Percentiles rank a stretch among this genome's conserved stretches.
Conservation (phyloP, 1,140 invertebrate species). For the Thaumetopoea pityocampa region DNA sequence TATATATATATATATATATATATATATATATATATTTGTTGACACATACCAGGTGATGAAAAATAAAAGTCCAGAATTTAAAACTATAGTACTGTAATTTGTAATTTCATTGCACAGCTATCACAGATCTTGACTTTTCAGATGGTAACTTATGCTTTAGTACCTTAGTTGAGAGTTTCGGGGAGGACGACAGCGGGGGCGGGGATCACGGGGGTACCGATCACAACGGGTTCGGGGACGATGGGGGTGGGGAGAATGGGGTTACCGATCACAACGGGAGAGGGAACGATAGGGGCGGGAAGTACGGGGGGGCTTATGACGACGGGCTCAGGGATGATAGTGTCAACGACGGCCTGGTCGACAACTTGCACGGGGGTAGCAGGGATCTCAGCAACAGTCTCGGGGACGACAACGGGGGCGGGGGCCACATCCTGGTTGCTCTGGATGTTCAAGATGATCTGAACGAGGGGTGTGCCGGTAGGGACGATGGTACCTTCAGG, state of each 20-base stretch:
- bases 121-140: too few relatives aligned
- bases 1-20: too few relatives aligned
- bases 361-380: constrained; percentile 7
- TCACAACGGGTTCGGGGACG: constrained; percentile 7
- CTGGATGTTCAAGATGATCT: constrained; percentile 31
- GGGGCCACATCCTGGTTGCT: constrained; percentile 4
- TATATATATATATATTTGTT: too few relatives aligned
- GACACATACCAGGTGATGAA: too few relatives aligned
- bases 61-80: too few relatives aligned
- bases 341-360: constrained; percentile 3
- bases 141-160: too few relatives aligned
- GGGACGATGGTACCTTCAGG: constrained; percentile 1
- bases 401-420: constrained; percentile 3
- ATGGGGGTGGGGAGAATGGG: constrained; percentile 2
- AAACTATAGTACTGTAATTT: too few relatives aligned
- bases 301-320: constrained; percentile 2
- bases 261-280: background rate
- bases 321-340: constrained; percentile 3
- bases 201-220: constrained; percentile 12
- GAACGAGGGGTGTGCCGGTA: constrained; percentile 15
- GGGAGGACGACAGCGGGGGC: constrained; percentile 11
- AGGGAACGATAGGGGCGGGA: background rate
- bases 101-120: too few relatives aligned
- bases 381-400: constrained; percentile 10
- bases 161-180: constrained; percentile 18